These are phyloP conservation scores for Argyrosomus japonicus DNA, from an alignment of 2,113 vertebrate genomes.

Conservation along the genomic window DNA sequence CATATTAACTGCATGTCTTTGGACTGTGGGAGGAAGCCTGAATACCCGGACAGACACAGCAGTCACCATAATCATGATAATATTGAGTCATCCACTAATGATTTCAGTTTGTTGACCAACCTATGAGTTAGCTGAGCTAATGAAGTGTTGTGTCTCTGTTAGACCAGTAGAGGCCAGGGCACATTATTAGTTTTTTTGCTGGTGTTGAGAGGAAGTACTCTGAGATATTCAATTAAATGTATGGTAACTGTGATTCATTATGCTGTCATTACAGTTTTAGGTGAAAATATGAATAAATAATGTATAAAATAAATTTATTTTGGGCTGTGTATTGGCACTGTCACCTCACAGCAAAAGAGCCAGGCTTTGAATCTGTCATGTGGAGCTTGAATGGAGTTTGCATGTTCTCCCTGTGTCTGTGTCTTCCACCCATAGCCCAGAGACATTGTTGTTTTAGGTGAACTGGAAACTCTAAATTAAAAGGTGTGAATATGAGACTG, in stretches of 20 bases:
- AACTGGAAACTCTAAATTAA: slow-evolving; percentile 8
- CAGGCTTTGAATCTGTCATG: background rate
- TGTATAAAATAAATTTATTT: background rate
- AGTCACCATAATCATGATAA: background rate
- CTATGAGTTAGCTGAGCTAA: slow-evolving; percentile 7
- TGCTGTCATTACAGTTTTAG: slow-evolving; percentile 19
- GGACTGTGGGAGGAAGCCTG: too few species aligned
- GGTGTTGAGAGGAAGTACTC: background rate
- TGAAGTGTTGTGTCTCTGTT: slow-evolving; percentile 34
- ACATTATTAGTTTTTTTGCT: slow-evolving; percentile 28
- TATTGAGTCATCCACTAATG: background rate
- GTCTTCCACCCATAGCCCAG: background rate
- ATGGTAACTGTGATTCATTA: slow-evolving; percentile 25
- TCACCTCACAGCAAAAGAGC: background rate
- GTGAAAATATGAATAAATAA: background rate
- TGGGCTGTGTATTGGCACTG: background rate
- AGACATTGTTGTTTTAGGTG: too few species aligned
- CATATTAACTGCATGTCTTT: too few species aligned
- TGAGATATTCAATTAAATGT: slow-evolving; percentile 10
- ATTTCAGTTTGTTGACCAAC: slow-evolving; percentile 16
- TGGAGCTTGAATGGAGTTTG: background rate
- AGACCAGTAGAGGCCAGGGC: slow-evolving; percentile 57
- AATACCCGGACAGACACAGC: too few species aligned
- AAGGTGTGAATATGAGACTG: slow-evolving; percentile 8
- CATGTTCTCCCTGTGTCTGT: background rate